phyloP scores from a whole-genome alignment of 37 sponge, comb jelly and placozoan genomes.

The Bolinopsis microptera region DNA sequence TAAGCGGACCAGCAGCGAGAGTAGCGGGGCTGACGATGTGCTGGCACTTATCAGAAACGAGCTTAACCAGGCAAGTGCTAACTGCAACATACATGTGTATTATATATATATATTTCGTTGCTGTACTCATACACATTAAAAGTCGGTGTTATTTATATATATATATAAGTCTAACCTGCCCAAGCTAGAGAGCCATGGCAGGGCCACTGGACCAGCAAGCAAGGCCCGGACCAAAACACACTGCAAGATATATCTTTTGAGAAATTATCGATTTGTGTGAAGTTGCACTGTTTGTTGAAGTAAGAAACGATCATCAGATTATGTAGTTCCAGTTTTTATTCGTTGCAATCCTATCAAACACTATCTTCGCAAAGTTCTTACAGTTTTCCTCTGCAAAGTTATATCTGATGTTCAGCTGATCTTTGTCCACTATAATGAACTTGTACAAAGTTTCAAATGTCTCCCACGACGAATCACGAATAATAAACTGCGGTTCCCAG shows the following conservation, averaged over 20 bases:
- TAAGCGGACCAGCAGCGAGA: conserved; percentile 62
- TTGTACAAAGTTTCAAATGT: not conserved
- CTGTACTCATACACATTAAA: too few species aligned
- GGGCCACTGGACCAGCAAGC: too few species aligned
- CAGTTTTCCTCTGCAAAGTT: not conserved
- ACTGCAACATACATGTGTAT: too few species aligned
- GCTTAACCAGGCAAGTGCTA: conserved; percentile 2
- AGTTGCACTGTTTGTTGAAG: not conserved
- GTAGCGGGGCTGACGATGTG: conserved; percentile 61
- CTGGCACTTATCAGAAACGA: conserved; percentile 45
- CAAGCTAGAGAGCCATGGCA: too few species aligned
- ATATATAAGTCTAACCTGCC: too few species aligned
- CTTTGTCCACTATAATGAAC: not conserved
- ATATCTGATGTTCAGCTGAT: not conserved
- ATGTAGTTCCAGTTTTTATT: not conserved
- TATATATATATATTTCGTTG: too few species aligned
- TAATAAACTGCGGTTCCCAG: not conserved
- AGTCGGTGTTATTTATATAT: too few species aligned
- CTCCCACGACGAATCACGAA: not conserved
- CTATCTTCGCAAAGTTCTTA: not conserved
- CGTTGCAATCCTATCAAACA: not conserved
- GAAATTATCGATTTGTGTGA: not conserved
- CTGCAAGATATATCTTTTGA: too few species aligned
- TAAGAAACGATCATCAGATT: not conserved
- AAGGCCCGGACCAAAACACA: too few species aligned